Percentiles rank a stretch among this genome's conserved stretches.
Conservation (phyloP, 2,888 invertebrate species). For the Pseudolycoriella hygida region DNA sequence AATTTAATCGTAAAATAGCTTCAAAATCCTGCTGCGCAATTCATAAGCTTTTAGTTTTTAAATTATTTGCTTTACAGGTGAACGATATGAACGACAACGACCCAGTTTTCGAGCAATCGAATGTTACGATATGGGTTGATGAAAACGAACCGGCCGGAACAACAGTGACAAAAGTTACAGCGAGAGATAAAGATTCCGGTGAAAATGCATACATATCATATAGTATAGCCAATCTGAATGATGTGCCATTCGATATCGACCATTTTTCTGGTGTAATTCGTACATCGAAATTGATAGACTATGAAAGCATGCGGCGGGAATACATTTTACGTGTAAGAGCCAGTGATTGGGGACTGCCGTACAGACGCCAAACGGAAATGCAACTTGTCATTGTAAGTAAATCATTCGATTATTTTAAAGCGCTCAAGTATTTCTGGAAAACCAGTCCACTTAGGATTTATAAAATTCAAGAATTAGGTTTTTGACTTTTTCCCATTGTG, state of each 20-base stretch:
- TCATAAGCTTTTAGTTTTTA: too few relatives aligned
- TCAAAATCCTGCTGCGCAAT: too few relatives aligned
- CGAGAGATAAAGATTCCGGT: constrained; percentile 77
- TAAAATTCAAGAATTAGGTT: too few relatives aligned
- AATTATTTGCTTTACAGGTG: too few relatives aligned
- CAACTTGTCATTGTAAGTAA: constrained; percentile 43
- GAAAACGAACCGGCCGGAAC: constrained; percentile 82
- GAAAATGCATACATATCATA: constrained; percentile 93
- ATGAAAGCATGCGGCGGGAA: constrained; percentile 73
- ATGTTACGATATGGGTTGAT: constrained; percentile 53
- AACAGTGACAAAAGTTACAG: constrained; percentile 65
- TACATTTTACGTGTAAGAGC: constrained; percentile 73
- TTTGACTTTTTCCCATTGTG: too few relatives aligned
- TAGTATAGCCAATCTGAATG: constrained; percentile 75
- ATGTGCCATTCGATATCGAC: constrained; percentile 90
- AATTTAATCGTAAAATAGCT: too few relatives aligned
- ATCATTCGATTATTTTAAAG: too few relatives aligned
- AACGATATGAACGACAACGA: constrained; percentile 90
- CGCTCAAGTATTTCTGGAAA: too few relatives aligned
- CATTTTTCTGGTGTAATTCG: constrained; percentile 83
- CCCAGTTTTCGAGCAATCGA: constrained; percentile 62
- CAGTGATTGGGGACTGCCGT: constrained; percentile 86
- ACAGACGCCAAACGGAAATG: constrained; percentile 80
- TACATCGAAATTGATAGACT: constrained; percentile 70
- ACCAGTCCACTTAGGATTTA: too few relatives aligned